Conservation (phyloP, 2,113 vertebrate species). For the Nymphicus hollandicus region DNA sequence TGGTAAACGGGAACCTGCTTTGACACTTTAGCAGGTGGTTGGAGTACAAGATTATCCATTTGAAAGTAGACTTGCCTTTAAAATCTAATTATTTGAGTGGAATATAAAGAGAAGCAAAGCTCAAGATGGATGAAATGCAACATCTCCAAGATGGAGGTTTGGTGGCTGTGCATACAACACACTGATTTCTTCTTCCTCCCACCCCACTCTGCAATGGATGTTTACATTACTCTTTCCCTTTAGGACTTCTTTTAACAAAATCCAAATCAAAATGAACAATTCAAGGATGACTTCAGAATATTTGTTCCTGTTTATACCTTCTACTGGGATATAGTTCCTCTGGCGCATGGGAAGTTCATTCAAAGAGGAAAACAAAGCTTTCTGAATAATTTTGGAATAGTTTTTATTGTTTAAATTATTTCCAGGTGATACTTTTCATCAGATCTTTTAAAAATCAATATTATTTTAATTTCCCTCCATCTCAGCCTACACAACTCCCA, state of each 20-base stretch:
- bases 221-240: not conserved
- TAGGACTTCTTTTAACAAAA: not conserved
- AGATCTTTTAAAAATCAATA: not conserved
- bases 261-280: not conserved
- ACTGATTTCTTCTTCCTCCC: accelerated
- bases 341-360: not conserved
- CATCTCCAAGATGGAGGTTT: not conserved
- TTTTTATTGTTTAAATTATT: not conserved
- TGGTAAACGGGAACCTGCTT: not conserved
- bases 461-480: not conserved
- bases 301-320: not conserved
- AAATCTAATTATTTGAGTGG: not conserved
- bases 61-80: not conserved
- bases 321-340: not conserved
- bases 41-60: not conserved
- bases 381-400: not conserved
- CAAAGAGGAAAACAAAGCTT: not conserved
- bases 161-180: not conserved
- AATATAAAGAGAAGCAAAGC: not conserved
- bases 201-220: not conserved
- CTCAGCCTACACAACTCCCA: not conserved
- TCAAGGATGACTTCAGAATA: not conserved
- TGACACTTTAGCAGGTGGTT: not conserved
- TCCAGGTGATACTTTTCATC: not conserved
- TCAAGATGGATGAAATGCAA: not conserved